Base-by-base conservation (phyloP, 2,797 vertebrate species). In the Merluccius polli region DNA sequence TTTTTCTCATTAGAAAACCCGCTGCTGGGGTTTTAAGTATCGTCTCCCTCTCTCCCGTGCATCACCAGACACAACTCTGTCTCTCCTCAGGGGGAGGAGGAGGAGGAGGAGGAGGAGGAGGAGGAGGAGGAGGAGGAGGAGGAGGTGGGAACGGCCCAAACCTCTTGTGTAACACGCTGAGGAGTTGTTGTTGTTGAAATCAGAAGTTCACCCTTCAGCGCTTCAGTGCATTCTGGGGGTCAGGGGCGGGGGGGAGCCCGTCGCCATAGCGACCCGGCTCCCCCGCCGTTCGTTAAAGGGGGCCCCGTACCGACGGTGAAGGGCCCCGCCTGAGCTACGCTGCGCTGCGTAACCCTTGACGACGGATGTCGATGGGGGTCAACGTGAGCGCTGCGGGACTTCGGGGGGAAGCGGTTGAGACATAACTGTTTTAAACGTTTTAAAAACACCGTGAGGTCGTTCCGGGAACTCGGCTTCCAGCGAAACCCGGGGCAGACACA, bases 221-320 rank as follows among this genome's bases (percentile, higher is more conserved):
- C 76, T 72, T 29, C 72, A 73, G 78, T 77, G 76, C 75, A 82
- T 84, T 79, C 78, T 13, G 18, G 78, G 78, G 48, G 77, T 78
- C 78, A 67, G 29, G 31, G 75, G 30, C 73, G 38, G 65, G 77
- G 77, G 77, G 82, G 72, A 78, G 36, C 78, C 74, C 38, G 87
- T 89, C 86, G 85, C 90, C 27, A n/a, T 80, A 77, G 92, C 87
- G 91, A 90, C 90, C 36, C 30, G 71, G 38, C 80, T 77, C 83
- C 84, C 88, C 84, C 73, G n/a, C 79, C 72, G 80, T 63, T 78
- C 68, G 0, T 68, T 33, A 69, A 32, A 27, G 29, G 81, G 80
- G 36, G 80, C 82, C 85, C 79, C 21, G n/a, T 24, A 24, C 78
- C 6, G 11, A 24, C 3, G 12, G 75, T 83, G 84, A 81, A n/a